A percentile compares a stretch with the other conserved stretches of the same genome.
These are phyloP conservation scores for Calliphora vomitoria DNA, from an alignment of 2,888 invertebrate species.

Conservation along the genomic window DNA sequence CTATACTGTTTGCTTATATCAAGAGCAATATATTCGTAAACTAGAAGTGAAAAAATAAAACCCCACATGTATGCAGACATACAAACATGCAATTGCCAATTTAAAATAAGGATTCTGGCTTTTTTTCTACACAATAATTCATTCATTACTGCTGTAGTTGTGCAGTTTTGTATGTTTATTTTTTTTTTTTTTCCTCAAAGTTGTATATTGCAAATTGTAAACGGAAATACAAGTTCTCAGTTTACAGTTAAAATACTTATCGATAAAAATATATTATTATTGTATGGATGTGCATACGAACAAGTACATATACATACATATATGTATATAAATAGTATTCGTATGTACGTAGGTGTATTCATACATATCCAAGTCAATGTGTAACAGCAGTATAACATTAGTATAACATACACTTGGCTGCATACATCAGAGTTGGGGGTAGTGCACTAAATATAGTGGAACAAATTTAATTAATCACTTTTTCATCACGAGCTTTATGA, in stretches of 20 bases:
- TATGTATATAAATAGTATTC: background rate
- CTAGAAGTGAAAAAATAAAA: slow-evolving; percentile 1
- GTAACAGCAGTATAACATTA: background rate
- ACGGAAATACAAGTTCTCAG: slow-evolving; percentile 72
- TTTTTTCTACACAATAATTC: slow-evolving; percentile 50
- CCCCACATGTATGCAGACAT: background rate
- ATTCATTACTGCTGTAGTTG: slow-evolving; percentile 50
- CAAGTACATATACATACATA: background rate
- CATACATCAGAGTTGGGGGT: background rate
- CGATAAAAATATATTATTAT: slow-evolving; percentile 52
- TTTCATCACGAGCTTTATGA: no score
- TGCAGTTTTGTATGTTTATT: slow-evolving; percentile 2
- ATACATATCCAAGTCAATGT: background rate
- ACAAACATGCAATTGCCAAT: slow-evolving; percentile 60
- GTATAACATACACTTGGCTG: background rate
- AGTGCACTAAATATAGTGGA: no score
- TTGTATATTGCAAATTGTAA: slow-evolving; percentile 70
- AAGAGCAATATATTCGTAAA: slow-evolving; percentile 2
- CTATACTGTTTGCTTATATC: background rate
- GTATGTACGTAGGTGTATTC: no score
- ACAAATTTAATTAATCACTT: no score
- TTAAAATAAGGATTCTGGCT: slow-evolving; percentile 66
- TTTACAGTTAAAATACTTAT: slow-evolving; percentile 65
- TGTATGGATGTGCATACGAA: background rate
- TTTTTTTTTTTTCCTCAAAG: slow-evolving; percentile 22